Evolutionary conservation across 2,113 vertebrate genomes (phyloP).

Genomic region (Thryonomys swinderianus): DNA sequence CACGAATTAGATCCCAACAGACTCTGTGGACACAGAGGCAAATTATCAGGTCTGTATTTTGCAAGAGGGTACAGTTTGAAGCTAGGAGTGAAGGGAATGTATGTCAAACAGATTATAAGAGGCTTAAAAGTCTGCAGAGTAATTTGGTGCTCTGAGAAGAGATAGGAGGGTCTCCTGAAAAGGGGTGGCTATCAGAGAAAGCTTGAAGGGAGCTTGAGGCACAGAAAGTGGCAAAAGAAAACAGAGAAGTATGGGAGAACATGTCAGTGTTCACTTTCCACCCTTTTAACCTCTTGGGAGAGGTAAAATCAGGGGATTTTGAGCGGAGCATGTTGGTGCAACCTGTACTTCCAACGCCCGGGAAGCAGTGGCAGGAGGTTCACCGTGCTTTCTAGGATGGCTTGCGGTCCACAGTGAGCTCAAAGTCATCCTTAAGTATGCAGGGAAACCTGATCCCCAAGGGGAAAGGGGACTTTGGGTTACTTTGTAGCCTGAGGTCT

Average conservation of each 20-base stretch:
- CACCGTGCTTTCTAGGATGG: neutral
- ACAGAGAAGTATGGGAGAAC: neutral
- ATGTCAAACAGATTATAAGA: neutral
- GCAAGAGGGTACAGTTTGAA: neutral
- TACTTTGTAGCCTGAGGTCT: slow-evolving; percentile 7
- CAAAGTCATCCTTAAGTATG: neutral
- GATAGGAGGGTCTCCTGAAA: neutral
- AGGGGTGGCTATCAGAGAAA: neutral
- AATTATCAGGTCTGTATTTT: neutral
- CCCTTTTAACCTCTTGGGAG: neutral
- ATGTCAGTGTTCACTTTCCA: neutral
- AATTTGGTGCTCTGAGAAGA: neutral
- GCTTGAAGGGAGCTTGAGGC: neutral
- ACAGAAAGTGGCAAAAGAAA: neutral
- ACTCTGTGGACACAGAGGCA: neutral
- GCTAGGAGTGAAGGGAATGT: neutral
- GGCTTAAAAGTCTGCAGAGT: neutral
- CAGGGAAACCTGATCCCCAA: neutral
- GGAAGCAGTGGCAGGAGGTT: neutral
- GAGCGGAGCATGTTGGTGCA: neutral
- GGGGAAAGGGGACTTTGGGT: neutral
- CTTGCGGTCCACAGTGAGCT: neutral
- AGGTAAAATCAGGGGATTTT: neutral
- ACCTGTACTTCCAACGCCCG: neutral
- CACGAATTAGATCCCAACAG: neutral